Evolutionary conservation across 2,888 invertebrate genomes (phyloP).

Genomic region (Mayetiola destructor): DNA sequence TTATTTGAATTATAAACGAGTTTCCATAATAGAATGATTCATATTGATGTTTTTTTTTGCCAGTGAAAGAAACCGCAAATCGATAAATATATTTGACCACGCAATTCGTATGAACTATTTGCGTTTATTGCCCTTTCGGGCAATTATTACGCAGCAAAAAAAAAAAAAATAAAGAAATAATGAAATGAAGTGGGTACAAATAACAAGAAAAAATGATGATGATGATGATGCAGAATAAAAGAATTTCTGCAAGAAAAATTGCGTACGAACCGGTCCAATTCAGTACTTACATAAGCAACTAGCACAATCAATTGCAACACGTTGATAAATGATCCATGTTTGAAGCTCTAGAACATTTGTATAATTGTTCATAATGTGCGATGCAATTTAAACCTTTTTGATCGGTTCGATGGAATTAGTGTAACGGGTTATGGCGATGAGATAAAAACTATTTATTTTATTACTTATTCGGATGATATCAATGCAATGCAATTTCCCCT

Average conservation of each 20-base stretch:
- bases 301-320: slow-evolving; percentile 21
- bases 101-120: no score
- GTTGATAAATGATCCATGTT: slow-evolving; percentile 21
- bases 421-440: no score
- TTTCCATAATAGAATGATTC: neutral
- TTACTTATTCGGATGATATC: no score
- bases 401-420: no score
- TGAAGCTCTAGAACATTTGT: slow-evolving; percentile 20
- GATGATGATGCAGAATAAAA: neutral
- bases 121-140: no score
- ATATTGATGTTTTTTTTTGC: neutral
- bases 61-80: neutral
- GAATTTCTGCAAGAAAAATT: neutral
- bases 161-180: neutral
- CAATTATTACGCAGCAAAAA: no score
- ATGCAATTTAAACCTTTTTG: no score
- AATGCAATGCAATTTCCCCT: no score
- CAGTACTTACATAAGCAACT: slow-evolving; percentile 21
- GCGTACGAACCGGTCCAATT: no score
- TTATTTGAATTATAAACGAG: neutral
- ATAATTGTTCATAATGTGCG: slow-evolving; percentile 16
- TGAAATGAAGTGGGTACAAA: neutral
- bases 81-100: neutral
- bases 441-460: no score
- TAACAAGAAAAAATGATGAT: neutral